Conservation (phyloP, 2,113 vertebrate species). For the Salvelinus fontinalis region DNA sequence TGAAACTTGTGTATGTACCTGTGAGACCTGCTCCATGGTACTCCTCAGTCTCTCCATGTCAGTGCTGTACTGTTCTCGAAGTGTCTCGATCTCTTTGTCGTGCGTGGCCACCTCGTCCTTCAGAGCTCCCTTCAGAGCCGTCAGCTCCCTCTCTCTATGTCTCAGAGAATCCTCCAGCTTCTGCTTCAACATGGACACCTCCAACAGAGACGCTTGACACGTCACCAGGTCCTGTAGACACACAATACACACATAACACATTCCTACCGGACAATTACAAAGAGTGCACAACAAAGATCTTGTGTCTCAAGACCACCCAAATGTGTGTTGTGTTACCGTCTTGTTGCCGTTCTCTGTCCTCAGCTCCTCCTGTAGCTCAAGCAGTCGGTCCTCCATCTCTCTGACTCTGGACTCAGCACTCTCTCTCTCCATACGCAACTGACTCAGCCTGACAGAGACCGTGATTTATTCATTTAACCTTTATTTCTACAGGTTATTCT, state of each 20-base stretch:
- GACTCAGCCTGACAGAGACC: slow-evolving; percentile 64
- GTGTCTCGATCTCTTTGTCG: slow-evolving; percentile 73
- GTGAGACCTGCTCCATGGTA: slow-evolving; percentile 85
- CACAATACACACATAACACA: background rate
- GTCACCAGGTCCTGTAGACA: slow-evolving; percentile 56
- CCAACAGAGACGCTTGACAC: slow-evolving; percentile 46
- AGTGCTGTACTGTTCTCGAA: slow-evolving; percentile 83
- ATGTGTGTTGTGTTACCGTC: slow-evolving; percentile 45
- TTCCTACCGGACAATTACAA: background rate
- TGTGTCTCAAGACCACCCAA: background rate
- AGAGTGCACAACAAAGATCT: background rate
- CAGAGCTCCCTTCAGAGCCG: slow-evolving; percentile 78
- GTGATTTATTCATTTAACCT: no score
- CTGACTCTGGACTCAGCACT: slow-evolving; percentile 66
- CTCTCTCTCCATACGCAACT: slow-evolving; percentile 71
- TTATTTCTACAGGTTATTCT: no score
- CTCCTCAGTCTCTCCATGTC: slow-evolving; percentile 86
- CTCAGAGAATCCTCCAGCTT: slow-evolving; percentile 75
- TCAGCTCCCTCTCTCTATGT: slow-evolving; percentile 78
- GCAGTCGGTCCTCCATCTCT: slow-evolving; percentile 79
- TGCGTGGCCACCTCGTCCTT: slow-evolving; percentile 80
- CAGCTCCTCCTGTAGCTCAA: slow-evolving; percentile 79
- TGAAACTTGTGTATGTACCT: slow-evolving; percentile 75
- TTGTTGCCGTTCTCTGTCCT: slow-evolving; percentile 64
- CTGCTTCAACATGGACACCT: slow-evolving; percentile 49